phyloP scores from a whole-genome alignment of 2,888 invertebrate species.

The Lissonota sp. region DNA sequence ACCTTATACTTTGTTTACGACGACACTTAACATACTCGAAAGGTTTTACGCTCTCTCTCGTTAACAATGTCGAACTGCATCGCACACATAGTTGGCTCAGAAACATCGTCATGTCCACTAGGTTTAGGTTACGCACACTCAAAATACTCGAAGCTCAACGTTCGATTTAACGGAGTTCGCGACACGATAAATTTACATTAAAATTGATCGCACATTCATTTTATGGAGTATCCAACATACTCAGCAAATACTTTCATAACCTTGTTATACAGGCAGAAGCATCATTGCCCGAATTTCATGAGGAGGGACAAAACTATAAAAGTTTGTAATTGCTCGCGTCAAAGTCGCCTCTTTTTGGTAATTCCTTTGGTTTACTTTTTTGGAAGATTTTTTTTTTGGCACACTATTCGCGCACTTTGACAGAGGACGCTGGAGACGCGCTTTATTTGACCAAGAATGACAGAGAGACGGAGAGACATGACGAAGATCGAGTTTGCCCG shows the following conservation, averaged over 20 bases:
- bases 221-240: constrained; percentile 21
- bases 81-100: background rate
- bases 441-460: constrained; percentile 33
- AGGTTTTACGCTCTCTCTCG: constrained; percentile 1
- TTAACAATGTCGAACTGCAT: background rate
- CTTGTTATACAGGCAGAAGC: constrained; percentile 8
- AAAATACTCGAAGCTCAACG: background rate
- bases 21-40: constrained; percentile 11
- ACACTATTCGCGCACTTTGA: background rate
- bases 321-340: background rate
- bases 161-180: too few species aligned
- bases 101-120: background rate
- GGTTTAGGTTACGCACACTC: background rate
- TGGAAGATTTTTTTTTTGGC: too few species aligned
- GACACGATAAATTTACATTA: background rate
- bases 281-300: background rate
- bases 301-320: background rate
- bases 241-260: constrained; percentile 46
- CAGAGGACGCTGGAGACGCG: background rate
- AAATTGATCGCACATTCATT: constrained; percentile 46
- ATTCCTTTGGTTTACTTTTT: background rate
- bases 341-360: background rate
- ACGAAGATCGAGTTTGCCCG: constrained; percentile 54
- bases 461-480: constrained; percentile 3
- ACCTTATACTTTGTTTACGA: constrained; percentile 31